A percentile compares a stretch with the other conserved stretches of the same genome.
These are phyloP conservation scores for Amia ocellicauda DNA, from an alignment of 2,113 vertebrate species.

Conservation along the genomic window DNA sequence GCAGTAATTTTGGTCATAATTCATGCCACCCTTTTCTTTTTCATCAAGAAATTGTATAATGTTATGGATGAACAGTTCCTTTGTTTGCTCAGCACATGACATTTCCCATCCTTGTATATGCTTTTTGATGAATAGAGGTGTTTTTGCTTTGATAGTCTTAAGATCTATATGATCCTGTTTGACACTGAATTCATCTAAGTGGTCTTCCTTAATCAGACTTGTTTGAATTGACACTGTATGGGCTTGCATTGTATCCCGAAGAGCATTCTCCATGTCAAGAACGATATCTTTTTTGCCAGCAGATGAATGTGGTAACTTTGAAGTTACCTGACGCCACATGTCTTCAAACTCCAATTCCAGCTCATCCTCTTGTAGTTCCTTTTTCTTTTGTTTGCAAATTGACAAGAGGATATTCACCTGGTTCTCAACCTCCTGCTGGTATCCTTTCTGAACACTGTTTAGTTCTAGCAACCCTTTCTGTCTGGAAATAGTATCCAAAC, in stretches of 20 bases:
- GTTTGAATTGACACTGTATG: neutral
- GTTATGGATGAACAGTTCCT: neutral
- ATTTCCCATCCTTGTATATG: neutral
- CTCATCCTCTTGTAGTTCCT: neutral
- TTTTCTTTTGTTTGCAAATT: slow-evolving; percentile 15
- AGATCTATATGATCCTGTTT: neutral
- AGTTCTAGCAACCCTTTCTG: neutral
- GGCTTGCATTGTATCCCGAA: neutral
- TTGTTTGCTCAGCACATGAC: neutral
- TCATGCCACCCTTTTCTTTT: neutral
- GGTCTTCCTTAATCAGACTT: neutral
- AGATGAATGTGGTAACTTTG: neutral
- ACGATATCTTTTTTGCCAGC: neutral
- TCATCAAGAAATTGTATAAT: neutral
- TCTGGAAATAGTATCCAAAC: neutral
- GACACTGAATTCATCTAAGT: neutral
- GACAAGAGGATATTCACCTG: slow-evolving; percentile 16
- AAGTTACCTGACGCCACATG: slow-evolving; percentile 13
- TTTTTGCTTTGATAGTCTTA: slow-evolving; percentile 1
- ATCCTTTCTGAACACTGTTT: neutral
- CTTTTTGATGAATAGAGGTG: neutral
- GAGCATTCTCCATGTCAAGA: neutral
- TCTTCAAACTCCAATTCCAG: slow-evolving; percentile 1
- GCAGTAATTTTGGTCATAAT: slow-evolving; percentile 19
- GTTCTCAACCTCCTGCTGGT: slow-evolving; percentile 11